Evolutionary conservation across 2,797 vertebrate species (phyloP).

Genomic region (Cuniculus paca): DNA sequence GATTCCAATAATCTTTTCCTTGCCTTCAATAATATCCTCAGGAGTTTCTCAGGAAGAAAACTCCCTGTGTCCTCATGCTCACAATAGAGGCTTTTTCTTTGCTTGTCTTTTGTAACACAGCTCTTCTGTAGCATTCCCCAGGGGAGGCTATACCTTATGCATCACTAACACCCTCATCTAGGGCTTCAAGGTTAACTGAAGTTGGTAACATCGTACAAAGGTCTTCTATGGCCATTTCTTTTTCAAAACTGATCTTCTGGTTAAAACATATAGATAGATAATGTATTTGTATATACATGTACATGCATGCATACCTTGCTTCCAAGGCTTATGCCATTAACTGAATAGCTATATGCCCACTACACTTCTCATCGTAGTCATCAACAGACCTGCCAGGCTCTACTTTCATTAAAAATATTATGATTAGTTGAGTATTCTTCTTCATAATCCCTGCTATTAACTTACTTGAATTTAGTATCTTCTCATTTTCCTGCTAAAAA

Average conservation of each 20-base stretch:
- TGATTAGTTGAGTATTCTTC: background rate
- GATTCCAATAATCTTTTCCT: background rate
- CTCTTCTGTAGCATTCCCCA: background rate
- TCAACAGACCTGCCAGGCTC: background rate
- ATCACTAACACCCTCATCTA: background rate
- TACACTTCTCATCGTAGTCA: background rate
- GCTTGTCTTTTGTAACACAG: background rate
- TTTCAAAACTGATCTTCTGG: background rate
- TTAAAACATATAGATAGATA: background rate
- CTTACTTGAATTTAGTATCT: background rate
- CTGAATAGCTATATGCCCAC: background rate
- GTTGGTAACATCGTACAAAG: background rate
- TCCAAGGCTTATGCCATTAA: background rate
- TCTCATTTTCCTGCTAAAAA: slow-evolving; percentile 3
- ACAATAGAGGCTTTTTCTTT: background rate
- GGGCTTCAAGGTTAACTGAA: background rate
- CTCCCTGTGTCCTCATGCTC: background rate
- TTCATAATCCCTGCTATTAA: background rate
- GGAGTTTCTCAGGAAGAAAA: background rate
- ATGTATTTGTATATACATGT: background rate
- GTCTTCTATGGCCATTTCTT: background rate
- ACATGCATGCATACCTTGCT: background rate
- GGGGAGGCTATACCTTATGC: background rate
- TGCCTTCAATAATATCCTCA: background rate
- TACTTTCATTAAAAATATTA: background rate